Base-by-base conservation (phyloP, 2,888 invertebrate genomes). In the Barypeithes pellucidus region DNA sequence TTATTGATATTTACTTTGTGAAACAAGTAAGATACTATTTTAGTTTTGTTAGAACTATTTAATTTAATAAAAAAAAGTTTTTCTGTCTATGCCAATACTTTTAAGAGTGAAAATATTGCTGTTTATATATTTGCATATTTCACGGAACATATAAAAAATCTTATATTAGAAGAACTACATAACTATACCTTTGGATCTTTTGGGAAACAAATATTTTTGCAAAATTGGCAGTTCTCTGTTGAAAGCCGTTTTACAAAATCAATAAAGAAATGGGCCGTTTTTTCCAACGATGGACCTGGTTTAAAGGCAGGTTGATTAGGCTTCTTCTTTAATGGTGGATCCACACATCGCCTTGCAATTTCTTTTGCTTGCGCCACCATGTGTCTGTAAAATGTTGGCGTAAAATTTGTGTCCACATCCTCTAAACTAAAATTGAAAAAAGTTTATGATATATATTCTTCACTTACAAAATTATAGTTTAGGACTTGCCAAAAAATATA, bases 351-450 rank as follows among this genome's bases (percentile, higher is more conserved):
- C 47, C 93, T 87, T 0, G 90, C 91, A 71, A 92, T 89, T 85
- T 94, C 93, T 59, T 88, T 88, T 0, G 90, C 89, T 83, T 94
- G 93, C 0, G 89, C 91, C 71, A 89, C 83, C 76, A 93, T 88
- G 82, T 90, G 91, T 0, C 89, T 85, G 75, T 86, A 86, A 75
- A 94, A 88, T 3, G 90, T 84, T 9, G 88, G 85, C 4, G 93
- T 91, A 79, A 93, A 90, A 85, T 93, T 93, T 60, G 90, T 89
- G 57, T 91, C 89, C 14, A 87, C 85, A 76, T 90, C 86, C 76
- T 89, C 88, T 59, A 92, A 82, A 61, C 91, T 91, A 80, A 82
- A 86, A 85, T 63, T n/a, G n/a, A n/a, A n/a, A n/a, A n/a, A n/a
- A n/a, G n/a, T n/a, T n/a, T n/a, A n/a, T n/a, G n/a, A n/a, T n/a